Base-by-base conservation (phyloP, 2,113 vertebrate genomes). In the Raja brachyura region DNA sequence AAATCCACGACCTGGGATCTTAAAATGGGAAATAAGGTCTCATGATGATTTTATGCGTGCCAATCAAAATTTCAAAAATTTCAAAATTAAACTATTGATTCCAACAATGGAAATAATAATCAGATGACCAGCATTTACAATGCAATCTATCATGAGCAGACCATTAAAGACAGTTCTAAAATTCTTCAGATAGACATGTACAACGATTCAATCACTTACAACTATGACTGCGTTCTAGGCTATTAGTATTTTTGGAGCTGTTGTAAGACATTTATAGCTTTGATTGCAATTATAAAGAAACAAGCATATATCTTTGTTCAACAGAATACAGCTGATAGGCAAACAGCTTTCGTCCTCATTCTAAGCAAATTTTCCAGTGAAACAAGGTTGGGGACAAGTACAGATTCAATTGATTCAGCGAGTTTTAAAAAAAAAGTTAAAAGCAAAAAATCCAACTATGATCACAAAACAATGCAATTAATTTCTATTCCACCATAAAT, bases 401-500 rank as follows among this genome's bases (percentile, higher is more conserved):
- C 68, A 92, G 66, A 70, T 70, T 92, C 68, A 25, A 18, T 11
- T 73, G 79, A 74, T 54, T 92, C 22, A 73, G 90, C 68, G 10
- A 92, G 39, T 48, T 92, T 92, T 92, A 73, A 74, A 73, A 92
- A 54, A 70, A 66, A 88, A 39, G 10, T 11, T 48, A 73, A 39
- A 92, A 73, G 66, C 68, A 14, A 33, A 73, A 48, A 92, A 92
- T 92, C 39, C 90, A 92, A 92, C 70, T 92, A 70, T 88, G 59
- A 63, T 88, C 83, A 88, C 83, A 88, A 88, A 88, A 61, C 28
- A 86, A 88, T 66, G 59, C 83, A 88, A 59, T 31, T 31, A 88
- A 88, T 88, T 88, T 88, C 83, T 88, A 88, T 88, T 88, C 90
- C 66, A 70, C 68, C 90, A 92, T 48, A 92, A 70, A 92, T 18